Percentiles rank a stretch among this genome's conserved stretches.
These are phyloP conservation scores for Nautilus pompilius DNA, from an alignment of 1,140 invertebrate species.

Conservation along the genomic window DNA sequence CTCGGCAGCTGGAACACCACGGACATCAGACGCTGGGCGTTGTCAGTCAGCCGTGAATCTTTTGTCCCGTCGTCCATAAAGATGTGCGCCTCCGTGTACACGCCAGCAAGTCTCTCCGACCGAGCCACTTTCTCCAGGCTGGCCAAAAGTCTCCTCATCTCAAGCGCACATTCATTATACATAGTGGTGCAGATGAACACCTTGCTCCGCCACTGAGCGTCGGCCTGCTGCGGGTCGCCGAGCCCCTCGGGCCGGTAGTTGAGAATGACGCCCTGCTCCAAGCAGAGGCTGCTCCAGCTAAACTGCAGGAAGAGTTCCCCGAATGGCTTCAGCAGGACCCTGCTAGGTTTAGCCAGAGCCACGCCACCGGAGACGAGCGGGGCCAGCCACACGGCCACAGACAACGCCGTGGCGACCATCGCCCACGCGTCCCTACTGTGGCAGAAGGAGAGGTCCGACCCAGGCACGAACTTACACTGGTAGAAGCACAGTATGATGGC, in stretches of 20 bases:
- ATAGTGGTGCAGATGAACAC: constrained; percentile 41
- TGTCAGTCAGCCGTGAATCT: constrained; percentile 20
- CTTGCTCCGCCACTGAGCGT: constrained; percentile 6
- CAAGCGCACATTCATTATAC: constrained; percentile 29
- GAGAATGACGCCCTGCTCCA: constrained; percentile 18
- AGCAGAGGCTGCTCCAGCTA: constrained; percentile 15
- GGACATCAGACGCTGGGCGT: constrained; percentile 26
- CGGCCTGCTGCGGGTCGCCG: background rate
- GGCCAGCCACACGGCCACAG: constrained; percentile 8
- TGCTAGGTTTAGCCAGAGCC: constrained; percentile 6
- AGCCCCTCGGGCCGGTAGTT: constrained; percentile 12
- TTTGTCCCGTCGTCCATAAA: constrained; percentile 38
- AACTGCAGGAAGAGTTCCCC: constrained; percentile 12
- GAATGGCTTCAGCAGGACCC: constrained; percentile 14
- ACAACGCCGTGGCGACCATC: constrained; percentile 5
- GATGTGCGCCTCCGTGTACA: constrained; percentile 36
- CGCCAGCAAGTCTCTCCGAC: constrained; percentile 14
- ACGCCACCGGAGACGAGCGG: constrained; percentile 7
- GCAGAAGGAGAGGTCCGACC: background rate
- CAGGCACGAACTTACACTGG: constrained; percentile 5
- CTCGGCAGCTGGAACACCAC: constrained; percentile 22
- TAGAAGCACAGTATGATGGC: constrained; percentile 3
- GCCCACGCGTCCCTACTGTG: background rate
- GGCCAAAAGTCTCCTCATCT: constrained; percentile 33
- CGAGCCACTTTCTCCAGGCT: constrained; percentile 25